phyloP scores from a whole-genome alignment of 2,888 invertebrate genomes.

The Crocallis elinguaria region DNA sequence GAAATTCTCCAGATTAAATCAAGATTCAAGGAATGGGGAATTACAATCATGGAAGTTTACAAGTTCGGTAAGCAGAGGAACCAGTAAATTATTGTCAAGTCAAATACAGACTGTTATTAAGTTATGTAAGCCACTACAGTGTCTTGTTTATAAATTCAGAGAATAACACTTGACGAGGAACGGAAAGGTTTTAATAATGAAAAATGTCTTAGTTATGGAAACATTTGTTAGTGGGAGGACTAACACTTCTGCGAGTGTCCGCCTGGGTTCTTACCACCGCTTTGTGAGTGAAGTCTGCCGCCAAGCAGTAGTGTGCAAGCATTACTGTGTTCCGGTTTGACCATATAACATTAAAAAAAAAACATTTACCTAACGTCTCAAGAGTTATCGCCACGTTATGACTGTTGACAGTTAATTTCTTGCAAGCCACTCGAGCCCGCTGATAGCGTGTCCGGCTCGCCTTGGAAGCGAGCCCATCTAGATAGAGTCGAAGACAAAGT shows the following conservation, averaged over 20 bases:
- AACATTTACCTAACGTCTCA: too few relatives aligned
- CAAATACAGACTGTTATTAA: neutral
- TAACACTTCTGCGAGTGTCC: too few relatives aligned
- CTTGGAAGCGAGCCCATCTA: slow-evolving; percentile 17
- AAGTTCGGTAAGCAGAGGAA: neutral
- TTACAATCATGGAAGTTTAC: too few relatives aligned
- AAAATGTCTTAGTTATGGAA: too few relatives aligned
- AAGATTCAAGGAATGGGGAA: too few relatives aligned
- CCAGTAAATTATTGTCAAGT: neutral
- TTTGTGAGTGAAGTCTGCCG: too few relatives aligned
- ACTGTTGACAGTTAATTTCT: slow-evolving; percentile 5
- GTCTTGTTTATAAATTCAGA: neutral
- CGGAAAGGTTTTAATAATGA: neutral
- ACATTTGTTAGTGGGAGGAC: too few relatives aligned
- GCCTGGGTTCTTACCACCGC: too few relatives aligned
- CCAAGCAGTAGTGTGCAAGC: too few relatives aligned
- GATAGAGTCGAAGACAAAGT: slow-evolving; percentile 32
- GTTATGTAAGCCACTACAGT: neutral
- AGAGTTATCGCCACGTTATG: neutral
- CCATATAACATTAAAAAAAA: too few relatives aligned
- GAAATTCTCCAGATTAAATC: too few relatives aligned
- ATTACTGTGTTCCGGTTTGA: too few relatives aligned
- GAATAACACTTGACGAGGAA: neutral
- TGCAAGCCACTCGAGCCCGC: neutral
- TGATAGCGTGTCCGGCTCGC: slow-evolving; percentile 9